Evolutionary conservation across 2,888 invertebrate species (phyloP), one percentile per base, ranked within the genome.

Genomic region (Synanthedon formicaeformis): DNA sequence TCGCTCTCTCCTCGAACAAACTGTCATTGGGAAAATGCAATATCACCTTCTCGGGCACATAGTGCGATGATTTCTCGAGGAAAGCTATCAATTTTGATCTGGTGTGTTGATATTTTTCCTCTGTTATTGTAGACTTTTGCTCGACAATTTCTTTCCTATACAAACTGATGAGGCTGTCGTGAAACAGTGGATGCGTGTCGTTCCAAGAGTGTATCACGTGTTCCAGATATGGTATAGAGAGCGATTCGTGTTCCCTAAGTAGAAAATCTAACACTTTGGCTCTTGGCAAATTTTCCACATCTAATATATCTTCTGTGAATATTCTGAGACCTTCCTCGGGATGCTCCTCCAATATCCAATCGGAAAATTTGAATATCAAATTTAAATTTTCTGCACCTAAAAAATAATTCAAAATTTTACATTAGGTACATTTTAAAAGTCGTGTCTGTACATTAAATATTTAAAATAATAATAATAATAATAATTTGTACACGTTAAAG

Each of bases 151-250:
- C 93, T 62, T 96, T 95, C 58, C 94, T 91, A 67, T 98, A 97
- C 74, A 96, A 94, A 69, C 94, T 94, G 3, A 97, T 92, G 51
- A 99, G 84, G 2, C 94, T 93, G 72, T 99, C 97, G 77, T 99
- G 99, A 66, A 97, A 95, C 51, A 94, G 73, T 0, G 95, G 89
- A 69, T 93, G 94, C 0, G 89, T 90, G 61, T 99, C 99, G 57
- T 92, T 91, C 97, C 98, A 98, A 2, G 91, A 90, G 58, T 93
- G 90, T 34, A 99, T 95, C 0, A 99, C 92, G 73, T 99, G 98
- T 73, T 99, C 98, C 69, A 99, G 82, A 75, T 99, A 99, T 0
- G 96, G 94, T 66, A 98, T 95, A 0, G 97, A 96, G 27, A 96
- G 86, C 13, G 90, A 75, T 58, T 94, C 93, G 69, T 95, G 95